Base-by-base conservation (phyloP, 2,888 invertebrate species). In the Eurois occulta region DNA sequence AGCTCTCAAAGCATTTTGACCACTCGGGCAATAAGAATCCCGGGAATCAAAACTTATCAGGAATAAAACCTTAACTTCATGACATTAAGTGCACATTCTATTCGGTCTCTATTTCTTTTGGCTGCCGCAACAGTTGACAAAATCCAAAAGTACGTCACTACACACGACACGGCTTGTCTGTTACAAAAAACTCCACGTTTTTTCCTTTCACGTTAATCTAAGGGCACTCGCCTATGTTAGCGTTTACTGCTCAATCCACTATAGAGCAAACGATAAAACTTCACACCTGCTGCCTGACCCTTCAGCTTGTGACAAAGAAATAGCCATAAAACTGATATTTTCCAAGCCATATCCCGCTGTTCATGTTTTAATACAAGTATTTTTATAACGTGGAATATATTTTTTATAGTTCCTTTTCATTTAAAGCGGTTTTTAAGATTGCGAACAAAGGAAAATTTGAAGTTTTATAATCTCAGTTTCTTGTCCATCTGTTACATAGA, bases 271-370 rank as follows among this genome's bases (percentile, higher is more conserved):
- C 69, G 58, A 80, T 83, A 69, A 75, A 75, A 80, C 65, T 52
- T 38, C 48, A 2, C 85, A 83, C 75, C 84, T 83, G 85, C 60
- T 24, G 46, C 75, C 77, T 18, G 78, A 65, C 83, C 74, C 71
- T 80, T 43, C 24, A 64, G 60, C n/a, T 65, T 58, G 65, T 55
- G 48, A 75, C 72, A 70, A 72, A 84, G 71, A 74, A 72, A 75
- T 75, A 48, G 69, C 35, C 69, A 77, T 80, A 79, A 83, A 83
- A 69, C 52, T 72, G 16, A 38, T 48, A 69, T 72, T 78, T 83
- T 72, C 77, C 35, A 8, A 65, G 78, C 83, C 83, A 72, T 77
- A 71, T 48, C 66, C 58, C 83, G 11, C 24, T 32, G 72, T 46
- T 81, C 66, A 79, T 60, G 81, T 75, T 58, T 81, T 81, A 75